Evolutionary conservation across 2,888 invertebrate genomes (phyloP).

Genomic region (Dasypolia templi): DNA sequence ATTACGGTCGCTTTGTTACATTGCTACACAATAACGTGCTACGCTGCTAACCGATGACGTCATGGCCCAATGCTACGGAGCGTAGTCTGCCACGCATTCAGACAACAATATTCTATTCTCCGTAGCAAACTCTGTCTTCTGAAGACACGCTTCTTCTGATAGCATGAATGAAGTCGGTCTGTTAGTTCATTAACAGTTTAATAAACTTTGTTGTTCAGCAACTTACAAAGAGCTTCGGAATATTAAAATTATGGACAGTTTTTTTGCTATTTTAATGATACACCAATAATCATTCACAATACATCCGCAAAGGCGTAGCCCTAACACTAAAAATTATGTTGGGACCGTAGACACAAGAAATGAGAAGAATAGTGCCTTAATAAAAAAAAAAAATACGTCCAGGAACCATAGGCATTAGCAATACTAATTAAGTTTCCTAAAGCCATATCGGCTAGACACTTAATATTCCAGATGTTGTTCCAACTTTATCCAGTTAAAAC

Average conservation of each 20-base stretch:
- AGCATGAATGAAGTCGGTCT: conserved; percentile 19
- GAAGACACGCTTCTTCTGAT: neutral
- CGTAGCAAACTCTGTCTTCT: conserved; percentile 3
- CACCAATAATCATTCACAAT: conserved; percentile 1
- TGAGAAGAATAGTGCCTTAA: neutral
- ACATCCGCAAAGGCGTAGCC: too few species aligned
- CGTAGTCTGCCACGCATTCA: neutral
- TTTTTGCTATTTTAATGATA: conserved; percentile 8
- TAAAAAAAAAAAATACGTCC: neutral
- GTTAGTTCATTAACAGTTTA: conserved; percentile 7
- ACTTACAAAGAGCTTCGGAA: conserved; percentile 5
- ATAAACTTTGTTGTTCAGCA: conserved; percentile 12
- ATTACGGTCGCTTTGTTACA: neutral
- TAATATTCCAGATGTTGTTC: conserved; percentile 58
- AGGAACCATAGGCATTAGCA: conserved; percentile 14
- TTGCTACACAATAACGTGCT: conserved; percentile 11
- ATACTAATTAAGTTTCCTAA: conserved; percentile 23
- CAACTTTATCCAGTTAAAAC: conserved; percentile 59
- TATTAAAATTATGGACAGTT: neutral
- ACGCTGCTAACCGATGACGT: conserved; percentile 23
- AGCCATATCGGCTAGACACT: conserved; percentile 42
- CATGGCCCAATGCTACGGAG: conserved; percentile 24
- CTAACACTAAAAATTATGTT: neutral
- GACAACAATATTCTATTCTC: neutral
- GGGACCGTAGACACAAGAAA: too few species aligned